Evolutionary conservation across 2,797 vertebrate species (phyloP), one percentile per base, ranked within the genome.

Genomic region (Cynodonichthys magdalenae): DNA sequence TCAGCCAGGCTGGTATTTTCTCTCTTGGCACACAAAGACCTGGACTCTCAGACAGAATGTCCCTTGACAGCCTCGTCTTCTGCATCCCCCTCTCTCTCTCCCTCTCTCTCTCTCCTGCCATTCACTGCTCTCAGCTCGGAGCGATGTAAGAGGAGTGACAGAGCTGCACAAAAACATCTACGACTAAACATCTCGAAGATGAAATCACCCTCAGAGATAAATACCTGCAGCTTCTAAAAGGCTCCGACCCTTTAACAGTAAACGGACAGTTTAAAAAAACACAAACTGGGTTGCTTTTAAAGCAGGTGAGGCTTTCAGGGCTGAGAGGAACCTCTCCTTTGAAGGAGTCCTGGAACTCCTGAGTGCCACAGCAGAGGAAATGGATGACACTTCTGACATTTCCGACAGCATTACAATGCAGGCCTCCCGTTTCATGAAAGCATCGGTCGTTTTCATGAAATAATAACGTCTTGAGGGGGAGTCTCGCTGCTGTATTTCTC

Each of bases 171-270:
- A 75, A 71, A 54, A 64, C 79, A 63, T 81, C 81, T 76, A 57
- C 59, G 45, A 81, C 77, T 70, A 80, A 86, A 81, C 78, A 73
- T 79, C 77, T 73, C 34, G 0, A 50, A 77, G 75, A 85, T 52
- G 58, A 83, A 75, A 75, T 77, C 45, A 31, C 63, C 73, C 66
- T 10, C 69, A 69, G 70, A 59, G 70, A 81, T 55, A 56, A 66
- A 85, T 86, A 86, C 81, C 82, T 81, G 77, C 60, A 15, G 75
- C 50, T 71, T 74, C 69, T 81, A 60, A 60, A 72, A 81, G 63
- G 70, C 69, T 75, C 72, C 58, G 69, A 50, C 63, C 44, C 51
- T 87, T 81, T 81, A 80, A 82, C 42, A 67, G 76, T 80, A 76
- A 80, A 82, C 74, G 64, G 73, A 79, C 66, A 67, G 56, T 71